phyloP scores from a whole-genome alignment of 2,888 invertebrate genomes.

The Saturnia pavonia region DNA sequence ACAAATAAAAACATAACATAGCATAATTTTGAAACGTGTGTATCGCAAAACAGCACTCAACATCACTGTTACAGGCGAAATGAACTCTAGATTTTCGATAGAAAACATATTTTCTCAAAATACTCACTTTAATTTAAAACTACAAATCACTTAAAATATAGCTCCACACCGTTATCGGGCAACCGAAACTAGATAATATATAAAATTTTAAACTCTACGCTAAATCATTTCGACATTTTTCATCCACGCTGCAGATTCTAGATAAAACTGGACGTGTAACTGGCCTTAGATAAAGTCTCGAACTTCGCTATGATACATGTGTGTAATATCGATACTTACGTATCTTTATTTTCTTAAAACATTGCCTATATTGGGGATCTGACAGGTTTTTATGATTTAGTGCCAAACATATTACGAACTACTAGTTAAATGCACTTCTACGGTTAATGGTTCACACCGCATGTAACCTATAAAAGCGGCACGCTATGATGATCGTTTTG shows the following conservation, averaged over 20 bases:
- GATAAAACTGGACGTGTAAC: slow-evolving; percentile 27
- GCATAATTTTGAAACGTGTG: neutral
- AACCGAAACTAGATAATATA: slow-evolving; percentile 32
- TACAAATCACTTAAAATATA: neutral
- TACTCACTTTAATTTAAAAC: neutral
- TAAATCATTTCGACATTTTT: slow-evolving; percentile 43
- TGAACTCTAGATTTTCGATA: neutral
- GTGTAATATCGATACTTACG: slow-evolving; percentile 36
- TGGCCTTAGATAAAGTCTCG: slow-evolving; percentile 32
- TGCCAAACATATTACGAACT: neutral
- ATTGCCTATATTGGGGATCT: neutral
- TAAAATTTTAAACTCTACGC: slow-evolving; percentile 47
- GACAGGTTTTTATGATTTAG: neutral
- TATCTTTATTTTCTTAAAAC: slow-evolving; percentile 36
- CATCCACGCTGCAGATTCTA: slow-evolving; percentile 34
- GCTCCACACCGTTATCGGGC: neutral
- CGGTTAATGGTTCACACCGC: too few species aligned
- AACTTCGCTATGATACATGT: slow-evolving; percentile 35
- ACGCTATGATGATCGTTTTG: too few species aligned
- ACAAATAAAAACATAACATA: too few species aligned
- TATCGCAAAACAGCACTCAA: neutral
- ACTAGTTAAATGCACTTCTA: neutral
- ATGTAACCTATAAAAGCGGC: too few species aligned
- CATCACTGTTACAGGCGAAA: neutral
- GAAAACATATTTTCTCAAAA: neutral